These are phyloP conservation scores for Metopolophium dirhodum DNA, from an alignment of 1,140 invertebrate species.

Conservation along the genomic window DNA sequence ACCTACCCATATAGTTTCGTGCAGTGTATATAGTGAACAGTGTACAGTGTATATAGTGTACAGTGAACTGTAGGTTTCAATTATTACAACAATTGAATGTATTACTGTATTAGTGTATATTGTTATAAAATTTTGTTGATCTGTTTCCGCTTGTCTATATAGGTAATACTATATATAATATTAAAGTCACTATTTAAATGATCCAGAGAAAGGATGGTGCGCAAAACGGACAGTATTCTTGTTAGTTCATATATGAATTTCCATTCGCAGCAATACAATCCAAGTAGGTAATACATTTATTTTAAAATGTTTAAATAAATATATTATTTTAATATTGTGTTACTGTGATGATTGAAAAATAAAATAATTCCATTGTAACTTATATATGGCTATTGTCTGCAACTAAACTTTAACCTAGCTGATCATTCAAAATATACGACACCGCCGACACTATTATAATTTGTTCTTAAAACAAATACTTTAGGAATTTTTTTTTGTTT, in stretches of 20 bases:
- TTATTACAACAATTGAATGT: not conserved
- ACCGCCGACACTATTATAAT: not conserved
- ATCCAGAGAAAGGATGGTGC: not conserved
- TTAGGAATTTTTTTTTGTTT: not conserved
- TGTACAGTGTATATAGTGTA: too few relatives aligned
- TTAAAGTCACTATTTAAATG: not conserved
- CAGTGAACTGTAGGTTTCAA: not conserved
- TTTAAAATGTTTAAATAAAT: too few relatives aligned
- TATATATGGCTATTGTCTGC: too few relatives aligned
- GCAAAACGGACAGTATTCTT: not conserved
- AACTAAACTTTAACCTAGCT: not conserved
- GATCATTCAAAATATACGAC: not conserved
- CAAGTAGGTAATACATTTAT: not conserved
- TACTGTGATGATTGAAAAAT: not conserved
- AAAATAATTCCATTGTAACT: not conserved
- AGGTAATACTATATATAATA: not conserved
- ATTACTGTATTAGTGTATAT: not conserved
- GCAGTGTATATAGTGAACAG: too few relatives aligned
- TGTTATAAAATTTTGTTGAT: not conserved
- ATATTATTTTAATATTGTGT: too few relatives aligned
- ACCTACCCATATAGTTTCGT: too few relatives aligned
- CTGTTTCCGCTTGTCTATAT: not conserved
- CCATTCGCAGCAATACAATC: not conserved
- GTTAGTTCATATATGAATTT: not conserved
- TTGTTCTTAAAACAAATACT: not conserved